phyloP scores from a whole-genome alignment of 2,888 invertebrate genomes.

The Stictocephala bisonia region DNA sequence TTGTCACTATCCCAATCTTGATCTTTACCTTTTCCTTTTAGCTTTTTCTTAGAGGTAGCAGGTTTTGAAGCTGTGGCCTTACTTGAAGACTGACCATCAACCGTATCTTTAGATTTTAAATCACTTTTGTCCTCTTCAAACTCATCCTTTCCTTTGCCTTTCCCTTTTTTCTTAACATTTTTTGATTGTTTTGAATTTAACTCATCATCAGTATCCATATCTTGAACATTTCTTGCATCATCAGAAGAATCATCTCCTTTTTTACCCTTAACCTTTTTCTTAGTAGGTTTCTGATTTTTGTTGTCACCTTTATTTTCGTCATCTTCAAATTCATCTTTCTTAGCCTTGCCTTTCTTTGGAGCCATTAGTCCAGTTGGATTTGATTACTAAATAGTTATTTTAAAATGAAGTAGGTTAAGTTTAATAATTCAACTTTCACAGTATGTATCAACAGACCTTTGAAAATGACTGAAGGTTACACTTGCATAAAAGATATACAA shows the following conservation, averaged over 20 bases:
- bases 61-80: constrained; percentile 61
- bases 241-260: constrained; percentile 58
- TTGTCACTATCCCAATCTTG: constrained; percentile 69
- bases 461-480: no score
- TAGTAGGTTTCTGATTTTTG: constrained; percentile 48
- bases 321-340: constrained; percentile 46
- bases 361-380: constrained; percentile 4
- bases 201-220: constrained; percentile 63
- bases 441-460: no score
- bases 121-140: constrained; percentile 57
- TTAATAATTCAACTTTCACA: no score
- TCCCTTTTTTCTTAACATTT: constrained; percentile 60
- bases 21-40: constrained; percentile 67
- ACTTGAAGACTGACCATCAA: constrained; percentile 22
- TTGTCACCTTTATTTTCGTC: constrained; percentile 25
- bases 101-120: constrained; percentile 53
- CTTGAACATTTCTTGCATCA: constrained; percentile 61
- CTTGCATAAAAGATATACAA: no score
- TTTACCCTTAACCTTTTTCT: constrained; percentile 50
- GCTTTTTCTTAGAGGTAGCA: constrained; percentile 69
- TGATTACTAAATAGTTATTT: no score
- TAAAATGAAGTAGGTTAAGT: no score
- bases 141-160: constrained; percentile 64
- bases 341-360: constrained; percentile 24
- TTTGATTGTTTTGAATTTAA: constrained; percentile 19